phyloP scores from a whole-genome alignment of 2,888 invertebrate genomes.

The Drosophila borborema region DNA sequence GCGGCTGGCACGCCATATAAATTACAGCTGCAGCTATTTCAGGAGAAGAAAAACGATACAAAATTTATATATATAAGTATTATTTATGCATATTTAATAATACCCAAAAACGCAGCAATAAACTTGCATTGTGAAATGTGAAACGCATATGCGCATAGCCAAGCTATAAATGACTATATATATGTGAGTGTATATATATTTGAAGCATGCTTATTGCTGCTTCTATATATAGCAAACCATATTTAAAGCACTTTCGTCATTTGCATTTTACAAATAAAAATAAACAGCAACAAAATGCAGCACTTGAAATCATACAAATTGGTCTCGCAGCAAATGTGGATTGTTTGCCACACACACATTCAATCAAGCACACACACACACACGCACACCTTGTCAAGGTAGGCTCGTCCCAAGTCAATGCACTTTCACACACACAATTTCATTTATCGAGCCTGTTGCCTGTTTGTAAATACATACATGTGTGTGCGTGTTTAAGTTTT shows the following conservation, averaged over 20 bases:
- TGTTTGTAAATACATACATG: not conserved
- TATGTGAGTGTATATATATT: not conserved
- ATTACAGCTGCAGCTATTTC: not conserved
- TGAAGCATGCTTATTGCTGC: not conserved
- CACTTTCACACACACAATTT: constrained; percentile 52
- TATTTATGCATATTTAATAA: constrained; percentile 1
- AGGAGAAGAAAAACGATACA: not conserved
- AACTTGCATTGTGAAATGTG: not conserved
- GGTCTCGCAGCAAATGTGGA: constrained; percentile 45
- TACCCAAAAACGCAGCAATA: not conserved
- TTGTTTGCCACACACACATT: constrained; percentile 34
- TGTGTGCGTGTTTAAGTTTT: constrained; percentile 64
- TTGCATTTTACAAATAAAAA: constrained; percentile 49
- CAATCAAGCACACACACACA: constrained; percentile 5
- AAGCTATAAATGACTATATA: not conserved
- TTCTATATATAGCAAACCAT: not conserved
- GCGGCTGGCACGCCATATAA: constrained; percentile 9
- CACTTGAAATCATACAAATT: constrained; percentile 49
- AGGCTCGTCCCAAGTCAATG: constrained; percentile 65
- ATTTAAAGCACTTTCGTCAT: constrained; percentile 20
- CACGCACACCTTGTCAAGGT: constrained; percentile 33
- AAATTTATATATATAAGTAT: not conserved
- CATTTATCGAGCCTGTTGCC: constrained; percentile 20
- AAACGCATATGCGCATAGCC: not conserved
- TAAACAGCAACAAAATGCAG: constrained; percentile 17